Evolutionary conservation across 1,140 invertebrate genomes (phyloP), one percentile per base, ranked within the genome.

Genomic region (Neelides sp.): DNA sequence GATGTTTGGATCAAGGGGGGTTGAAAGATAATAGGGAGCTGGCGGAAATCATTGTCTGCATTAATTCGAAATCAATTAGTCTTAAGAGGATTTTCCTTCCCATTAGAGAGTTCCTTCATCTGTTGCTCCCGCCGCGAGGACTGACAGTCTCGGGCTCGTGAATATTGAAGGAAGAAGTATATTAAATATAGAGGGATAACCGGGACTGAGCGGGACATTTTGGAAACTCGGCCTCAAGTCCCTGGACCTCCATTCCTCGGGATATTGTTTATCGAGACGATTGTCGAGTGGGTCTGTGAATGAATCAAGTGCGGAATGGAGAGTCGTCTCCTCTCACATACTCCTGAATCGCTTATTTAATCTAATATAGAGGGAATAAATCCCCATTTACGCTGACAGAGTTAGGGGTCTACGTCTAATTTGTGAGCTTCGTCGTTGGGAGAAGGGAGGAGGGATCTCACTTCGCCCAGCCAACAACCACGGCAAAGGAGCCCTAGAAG

Each of bases 341-440:
- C 5, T 5, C 7, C n/a, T 48, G 46, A 56, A 56, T 56, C 54
- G 54, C 52, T 58, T 54, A 55, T 59, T 54, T 59, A 59, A 59
- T 59, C 57, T 59, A 55, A 55, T 55, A 55, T 53, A 44, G 41
- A 59, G 53, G 50, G 52, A 53, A 59, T 59, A 59, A 59, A 59
- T 59, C 57, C 57, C 57, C 53, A 55, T 59, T 59, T 55, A 55
- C 53, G 52, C 53, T 59, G 57, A 59, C 57, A 59, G 57, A 55
- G 53, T 56, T 56, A 52, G 51, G 52, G 53, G 28, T 55, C 47
- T 55, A 24, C 22, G n/a, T 52, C 50, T 52, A 52, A 54, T 55
- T 52, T 52, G 37, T 56, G 43, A 55, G 54, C 43, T 52, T 42
- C 27, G n/a, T n/a, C n/a, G n/a, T n/a, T n/a, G n/a, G n/a, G n/a